A percentile compares a stretch with the other conserved stretches of the same genome.
These are phyloP conservation scores for Acanthosepion esculentum DNA, from an alignment of 2,888 invertebrate species.

Conservation along the genomic window DNA sequence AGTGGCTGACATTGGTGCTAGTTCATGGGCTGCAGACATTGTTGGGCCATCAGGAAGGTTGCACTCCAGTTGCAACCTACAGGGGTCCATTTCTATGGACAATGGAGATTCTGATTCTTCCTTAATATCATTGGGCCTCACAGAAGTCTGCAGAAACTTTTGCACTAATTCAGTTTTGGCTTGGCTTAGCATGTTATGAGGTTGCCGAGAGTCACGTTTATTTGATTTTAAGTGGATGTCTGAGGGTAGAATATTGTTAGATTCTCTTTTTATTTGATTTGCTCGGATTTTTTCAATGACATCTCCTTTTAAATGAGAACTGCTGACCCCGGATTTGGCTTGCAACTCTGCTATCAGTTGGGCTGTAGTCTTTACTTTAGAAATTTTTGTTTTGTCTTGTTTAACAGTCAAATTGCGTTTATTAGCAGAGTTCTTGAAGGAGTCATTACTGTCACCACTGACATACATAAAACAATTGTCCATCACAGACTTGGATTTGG, in stretches of 20 bases:
- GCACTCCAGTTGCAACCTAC: not conserved
- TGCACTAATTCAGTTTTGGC: constrained; percentile 76
- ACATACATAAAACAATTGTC: constrained; percentile 43
- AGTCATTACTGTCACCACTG: constrained; percentile 44
- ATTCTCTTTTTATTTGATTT: constrained; percentile 71
- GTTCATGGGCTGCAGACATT: not conserved
- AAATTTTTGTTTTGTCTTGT: constrained; percentile 70
- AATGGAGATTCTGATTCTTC: constrained; percentile 77
- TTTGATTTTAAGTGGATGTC: constrained; percentile 70
- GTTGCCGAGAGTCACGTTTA: constrained; percentile 64
- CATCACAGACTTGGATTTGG: constrained; percentile 47
- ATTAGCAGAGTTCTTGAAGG: constrained; percentile 45
- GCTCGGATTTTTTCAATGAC: constrained; percentile 69
- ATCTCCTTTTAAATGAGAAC: constrained; percentile 62
- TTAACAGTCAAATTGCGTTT: constrained; percentile 48
- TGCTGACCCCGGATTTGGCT: constrained; percentile 75
- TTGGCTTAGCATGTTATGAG: constrained; percentile 64
- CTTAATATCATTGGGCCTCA: constrained; percentile 64
- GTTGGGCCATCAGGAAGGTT: not conserved
- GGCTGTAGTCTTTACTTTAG: constrained; percentile 84
- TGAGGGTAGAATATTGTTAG: constrained; percentile 61
- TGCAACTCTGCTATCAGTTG: constrained; percentile 85
- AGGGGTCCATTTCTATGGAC: constrained; percentile 71
- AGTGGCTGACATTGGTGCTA: constrained; percentile 49
- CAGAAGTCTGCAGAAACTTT: constrained; percentile 73